phyloP scores from a whole-genome alignment of 2,113 vertebrate genomes.

The Ochotona princeps region DNA sequence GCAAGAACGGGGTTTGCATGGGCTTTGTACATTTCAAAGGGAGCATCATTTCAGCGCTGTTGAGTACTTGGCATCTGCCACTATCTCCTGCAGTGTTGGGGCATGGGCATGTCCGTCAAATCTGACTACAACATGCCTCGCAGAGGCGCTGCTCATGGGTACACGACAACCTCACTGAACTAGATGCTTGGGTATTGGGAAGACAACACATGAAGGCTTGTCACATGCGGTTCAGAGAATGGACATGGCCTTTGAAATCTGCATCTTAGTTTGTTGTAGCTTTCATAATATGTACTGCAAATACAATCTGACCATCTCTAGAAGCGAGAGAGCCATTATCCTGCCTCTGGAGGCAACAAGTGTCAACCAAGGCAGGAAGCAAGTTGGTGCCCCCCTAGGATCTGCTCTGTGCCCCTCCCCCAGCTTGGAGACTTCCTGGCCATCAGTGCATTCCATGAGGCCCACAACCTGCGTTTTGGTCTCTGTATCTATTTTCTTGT shows the following conservation, averaged over 20 bases:
- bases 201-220: fast-evolving
- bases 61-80: background rate
- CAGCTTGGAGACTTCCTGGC: background rate
- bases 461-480: fast-evolving
- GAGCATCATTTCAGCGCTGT: background rate
- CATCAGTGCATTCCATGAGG: fast-evolving
- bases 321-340: background rate
- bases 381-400: too few relatives aligned
- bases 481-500: background rate
- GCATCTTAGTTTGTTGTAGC: background rate
- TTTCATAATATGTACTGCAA: background rate
- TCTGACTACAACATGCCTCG: background rate
- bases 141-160: fast-evolving
- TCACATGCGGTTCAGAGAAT: background rate
- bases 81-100: background rate
- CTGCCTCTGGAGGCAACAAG: background rate
- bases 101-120: background rate
- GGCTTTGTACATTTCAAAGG: fast-evolving
- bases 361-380: background rate
- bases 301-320: too few relatives aligned
- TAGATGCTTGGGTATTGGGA: background rate
- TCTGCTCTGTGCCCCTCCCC: fast-evolving
- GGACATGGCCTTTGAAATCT: background rate
- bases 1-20: too few relatives aligned
- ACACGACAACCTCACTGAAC: background rate